Base-by-base conservation (phyloP, 2,797 vertebrate genomes). In the Gephyroberyx darwinii region DNA sequence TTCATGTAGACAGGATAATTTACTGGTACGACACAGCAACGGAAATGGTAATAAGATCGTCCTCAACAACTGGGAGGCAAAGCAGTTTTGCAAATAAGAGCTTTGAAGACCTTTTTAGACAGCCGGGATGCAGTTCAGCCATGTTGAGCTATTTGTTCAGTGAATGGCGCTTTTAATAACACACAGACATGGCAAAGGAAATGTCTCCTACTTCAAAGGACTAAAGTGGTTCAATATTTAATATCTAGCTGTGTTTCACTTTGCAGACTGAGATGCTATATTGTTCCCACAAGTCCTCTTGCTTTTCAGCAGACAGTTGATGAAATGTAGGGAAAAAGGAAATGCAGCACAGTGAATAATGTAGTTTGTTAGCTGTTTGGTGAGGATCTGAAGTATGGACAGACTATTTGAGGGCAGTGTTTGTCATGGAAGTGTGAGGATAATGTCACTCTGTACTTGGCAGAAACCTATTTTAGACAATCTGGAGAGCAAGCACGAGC, bases 401-500 rank as follows among this genome's bases (percentile, higher is more conserved):
- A 50, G 5, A 8, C 47, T 20, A 26, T 20, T 52, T 52, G 19
- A 22, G 51, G 8, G 20, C 47, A 6, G 16, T 14, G 52, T 55
- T 30, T 55, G 53, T 55, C 33, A 13, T 8, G 12, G 6, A 14
- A 7, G 17, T 50, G 17, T 19, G 39, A 41, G 10, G 39, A 41
- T 41, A 41, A 10, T 41, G 39, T 13, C 39, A 41, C 33, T 47
- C 73, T 6, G 20, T 51, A 35, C 47, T 67, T 16, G 58, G 54
- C 50, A 76, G 65, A 71, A 16, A 55, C 48, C 37, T 35, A 57
- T 71, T 69, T 59, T 56, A 48, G 59, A 16, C 41, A 16, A 22
- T 33, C 14, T 56, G 47, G 6, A 20, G 12, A 13, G 26, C 26
- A 62, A 62, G 30, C 26, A 8, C 10, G 43, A 26, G 59, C 20